Conservation (phyloP, 2,797 vertebrate species). For the Antrozous pallidus region DNA sequence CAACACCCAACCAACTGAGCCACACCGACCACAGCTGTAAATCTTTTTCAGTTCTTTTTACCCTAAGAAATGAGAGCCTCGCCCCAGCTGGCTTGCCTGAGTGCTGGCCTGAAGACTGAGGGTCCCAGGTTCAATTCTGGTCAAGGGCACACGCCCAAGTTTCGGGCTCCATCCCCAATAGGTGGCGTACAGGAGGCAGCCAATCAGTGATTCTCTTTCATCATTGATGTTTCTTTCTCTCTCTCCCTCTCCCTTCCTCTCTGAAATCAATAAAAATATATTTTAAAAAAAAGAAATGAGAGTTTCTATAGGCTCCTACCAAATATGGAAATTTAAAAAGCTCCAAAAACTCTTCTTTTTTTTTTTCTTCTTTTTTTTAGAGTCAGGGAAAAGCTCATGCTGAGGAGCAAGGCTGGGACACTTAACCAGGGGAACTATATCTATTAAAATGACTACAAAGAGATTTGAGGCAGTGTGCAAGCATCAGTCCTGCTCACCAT, state of each 20-base stretch:
- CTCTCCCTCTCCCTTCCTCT: too few relatives aligned
- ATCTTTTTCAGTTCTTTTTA: not conserved
- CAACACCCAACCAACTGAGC: not conserved
- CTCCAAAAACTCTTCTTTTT: not conserved
- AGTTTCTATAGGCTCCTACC: not conserved
- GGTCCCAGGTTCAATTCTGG: too few relatives aligned
- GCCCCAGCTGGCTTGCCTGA: too few relatives aligned
- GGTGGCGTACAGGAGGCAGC: too few relatives aligned
- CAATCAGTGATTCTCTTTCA: too few relatives aligned
- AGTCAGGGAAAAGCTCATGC: not conserved
- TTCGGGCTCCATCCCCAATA: too few relatives aligned
- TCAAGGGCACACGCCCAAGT: too few relatives aligned
- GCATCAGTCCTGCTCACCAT: not conserved
- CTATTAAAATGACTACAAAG: not conserved
- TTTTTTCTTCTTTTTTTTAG: not conserved
- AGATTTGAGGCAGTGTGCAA: not conserved
- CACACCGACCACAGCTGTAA: not conserved
- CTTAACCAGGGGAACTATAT: not conserved
- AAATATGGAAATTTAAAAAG: not conserved
- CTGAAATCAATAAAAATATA: too few relatives aligned
- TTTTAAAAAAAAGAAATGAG: not conserved
- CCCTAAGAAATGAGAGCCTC: not conserved
- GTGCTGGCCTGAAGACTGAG: too few relatives aligned
- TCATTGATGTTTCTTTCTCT: too few relatives aligned
- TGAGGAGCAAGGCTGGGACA: not conserved